phyloP scores from a whole-genome alignment of 2,797 vertebrate species.

The Silurus lanzhouensis region DNA sequence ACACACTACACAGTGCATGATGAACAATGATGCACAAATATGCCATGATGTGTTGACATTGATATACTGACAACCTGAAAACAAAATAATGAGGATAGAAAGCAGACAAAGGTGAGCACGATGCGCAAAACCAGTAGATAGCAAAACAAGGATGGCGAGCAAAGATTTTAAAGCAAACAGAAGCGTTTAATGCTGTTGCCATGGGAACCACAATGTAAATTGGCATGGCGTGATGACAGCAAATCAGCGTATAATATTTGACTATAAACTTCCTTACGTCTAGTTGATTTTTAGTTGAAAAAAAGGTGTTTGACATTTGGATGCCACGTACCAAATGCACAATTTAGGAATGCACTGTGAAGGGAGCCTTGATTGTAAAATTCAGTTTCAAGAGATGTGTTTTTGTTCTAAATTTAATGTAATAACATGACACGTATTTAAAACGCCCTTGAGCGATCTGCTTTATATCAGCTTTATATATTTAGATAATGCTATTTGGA shows the following conservation, averaged over 20 bases:
- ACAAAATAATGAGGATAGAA: not conserved
- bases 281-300: not conserved
- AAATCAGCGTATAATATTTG: not conserved
- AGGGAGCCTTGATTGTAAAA: not conserved
- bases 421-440: not conserved
- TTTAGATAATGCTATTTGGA: not conserved
- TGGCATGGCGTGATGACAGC: not conserved
- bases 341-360: not conserved
- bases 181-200: constrained; percentile 1
- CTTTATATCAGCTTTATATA: not conserved
- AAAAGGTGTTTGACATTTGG: not conserved
- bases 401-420: not conserved
- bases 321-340: not conserved
- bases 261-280: not conserved
- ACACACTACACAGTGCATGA: too few species aligned
- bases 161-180: not conserved
- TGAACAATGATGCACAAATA: not conserved
- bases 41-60: not conserved
- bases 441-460: not conserved
- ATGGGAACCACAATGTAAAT: not conserved
- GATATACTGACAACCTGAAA: not conserved
- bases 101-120: not conserved
- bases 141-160: not conserved
- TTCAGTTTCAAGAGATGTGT: too few species aligned
- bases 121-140: not conserved